Percentiles rank a stretch among this genome's conserved stretches.
Conservation (phyloP, 2,113 vertebrate species). For the Vidua macroura region DNA sequence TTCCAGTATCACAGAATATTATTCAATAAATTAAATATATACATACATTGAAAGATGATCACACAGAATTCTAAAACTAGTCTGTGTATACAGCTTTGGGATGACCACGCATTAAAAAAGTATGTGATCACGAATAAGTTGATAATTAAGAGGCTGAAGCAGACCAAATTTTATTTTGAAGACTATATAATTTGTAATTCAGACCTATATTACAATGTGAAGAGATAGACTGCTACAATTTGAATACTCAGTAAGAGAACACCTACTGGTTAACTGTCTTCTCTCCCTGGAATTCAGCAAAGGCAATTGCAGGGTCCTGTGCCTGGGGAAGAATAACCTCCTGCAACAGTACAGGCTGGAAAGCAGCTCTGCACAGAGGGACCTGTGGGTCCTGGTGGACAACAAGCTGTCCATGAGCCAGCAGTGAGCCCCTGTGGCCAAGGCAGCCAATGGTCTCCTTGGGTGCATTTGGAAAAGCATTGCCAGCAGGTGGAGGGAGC, state of each 20-base stretch:
- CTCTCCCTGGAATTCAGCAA: neutral
- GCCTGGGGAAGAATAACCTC: neutral
- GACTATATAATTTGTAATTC: neutral
- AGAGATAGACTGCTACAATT: neutral
- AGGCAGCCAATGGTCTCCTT: rapidly evolving
- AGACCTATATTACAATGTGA: neutral
- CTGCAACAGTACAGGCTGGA: too few species aligned
- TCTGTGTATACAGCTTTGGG: neutral
- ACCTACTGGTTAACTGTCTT: neutral
- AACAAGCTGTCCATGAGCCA: neutral
- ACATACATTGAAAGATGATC: neutral
- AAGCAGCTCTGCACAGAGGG: rapidly evolving
- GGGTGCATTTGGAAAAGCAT: neutral
- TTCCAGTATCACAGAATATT: neutral
- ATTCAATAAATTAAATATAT: neutral
- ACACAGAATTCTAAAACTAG: neutral
- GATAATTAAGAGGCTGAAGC: neutral
- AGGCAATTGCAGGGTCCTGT: neutral
- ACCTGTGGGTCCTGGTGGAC: neutral
- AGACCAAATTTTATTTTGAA: neutral
- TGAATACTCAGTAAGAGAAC: neutral
- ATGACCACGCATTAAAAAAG: neutral
- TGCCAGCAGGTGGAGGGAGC: neutral
- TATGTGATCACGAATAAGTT: neutral
- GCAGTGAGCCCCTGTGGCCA: neutral